Base-by-base conservation (phyloP, 2,113 vertebrate genomes). In the Psammodynastes pulverulentus region DNA sequence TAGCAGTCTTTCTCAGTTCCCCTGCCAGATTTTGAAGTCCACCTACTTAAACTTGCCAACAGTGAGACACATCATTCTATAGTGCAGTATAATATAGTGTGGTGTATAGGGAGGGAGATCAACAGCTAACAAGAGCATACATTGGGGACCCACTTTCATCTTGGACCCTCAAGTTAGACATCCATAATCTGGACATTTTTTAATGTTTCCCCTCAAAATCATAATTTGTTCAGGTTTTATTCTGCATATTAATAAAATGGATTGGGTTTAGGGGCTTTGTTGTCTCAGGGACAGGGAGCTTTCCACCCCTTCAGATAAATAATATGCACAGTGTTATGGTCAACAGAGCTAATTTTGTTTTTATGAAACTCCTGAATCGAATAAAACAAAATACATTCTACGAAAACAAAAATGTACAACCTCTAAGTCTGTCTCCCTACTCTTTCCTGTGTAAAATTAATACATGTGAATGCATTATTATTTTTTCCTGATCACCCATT, bases 401-500 rank as follows among this genome's bases (percentile, higher is more conserved):
- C 12, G 9, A 62, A 62, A 62, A 72, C n/a, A 72, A 39, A 79
- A 79, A 39, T 19, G n/a, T 79, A 39, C n/a, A 39, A 79, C 15
- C 34, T 19, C 2, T 79, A 79, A 79, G 34, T 39, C 67, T 39
- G 13, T n/a, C 5, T 72, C 13, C 62, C 62, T 34, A 72, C 29
- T 15, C 3, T 26, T 87, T 34, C 29, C 34, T 21, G 19, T 72
- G 24, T 24, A 34, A 12, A 43, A 4, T 54, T 45, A 46, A 43
- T 21, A 7, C 17, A 56, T 56, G 34, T 58, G 9, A 91, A 92
- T 0, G 5, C 93, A 19, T 93, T 29, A 92, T n/a, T n/a, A 84
- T 93, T 88, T 94, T 2, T 39, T 39, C 2, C 29, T 67, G 48
- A 1, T 89, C 2, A 2, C 29, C 19, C 91, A 95, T 87, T 91